Conservation (phyloP, 2,797 vertebrate species). For the Paguma larvata region DNA sequence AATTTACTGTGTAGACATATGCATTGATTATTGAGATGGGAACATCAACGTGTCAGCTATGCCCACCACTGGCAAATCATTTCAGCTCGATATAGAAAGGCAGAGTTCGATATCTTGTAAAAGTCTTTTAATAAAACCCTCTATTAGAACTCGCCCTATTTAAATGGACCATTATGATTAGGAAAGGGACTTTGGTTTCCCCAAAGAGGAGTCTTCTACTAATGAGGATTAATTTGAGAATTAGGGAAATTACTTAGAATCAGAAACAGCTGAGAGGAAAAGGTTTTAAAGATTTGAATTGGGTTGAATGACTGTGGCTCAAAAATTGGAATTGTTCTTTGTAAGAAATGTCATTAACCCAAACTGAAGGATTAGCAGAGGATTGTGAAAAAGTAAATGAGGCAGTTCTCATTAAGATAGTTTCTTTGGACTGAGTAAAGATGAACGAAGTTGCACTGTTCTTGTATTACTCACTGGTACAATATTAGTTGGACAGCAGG, state of each 20-base stretch:
- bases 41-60: conserved; percentile 14
- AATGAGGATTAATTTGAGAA: conserved; percentile 73
- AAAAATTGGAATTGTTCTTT: conserved; percentile 57
- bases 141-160: not conserved
- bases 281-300: conserved; percentile 62
- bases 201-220: conserved; percentile 35
- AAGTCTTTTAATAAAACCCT: conserved; percentile 22
- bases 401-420: conserved; percentile 40
- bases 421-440: not conserved
- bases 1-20: not conserved
- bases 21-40: conserved; percentile 8
- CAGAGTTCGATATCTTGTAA: conserved; percentile 15
- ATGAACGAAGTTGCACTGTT: not conserved
- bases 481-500: conserved; percentile 42
- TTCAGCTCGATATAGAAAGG: not conserved
- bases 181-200: conserved; percentile 45
- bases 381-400: conserved; percentile 51
- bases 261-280: conserved; percentile 64
- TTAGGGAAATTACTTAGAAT: conserved; percentile 65
- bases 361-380: conserved; percentile 49
- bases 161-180: conserved; percentile 50
- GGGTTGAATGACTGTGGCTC: conserved; percentile 15
- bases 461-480: not conserved
- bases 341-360: conserved; percentile 53
- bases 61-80: not conserved